Conservation (phyloP, 2,888 invertebrate genomes). For the Pristionchus maxplancki region DNA sequence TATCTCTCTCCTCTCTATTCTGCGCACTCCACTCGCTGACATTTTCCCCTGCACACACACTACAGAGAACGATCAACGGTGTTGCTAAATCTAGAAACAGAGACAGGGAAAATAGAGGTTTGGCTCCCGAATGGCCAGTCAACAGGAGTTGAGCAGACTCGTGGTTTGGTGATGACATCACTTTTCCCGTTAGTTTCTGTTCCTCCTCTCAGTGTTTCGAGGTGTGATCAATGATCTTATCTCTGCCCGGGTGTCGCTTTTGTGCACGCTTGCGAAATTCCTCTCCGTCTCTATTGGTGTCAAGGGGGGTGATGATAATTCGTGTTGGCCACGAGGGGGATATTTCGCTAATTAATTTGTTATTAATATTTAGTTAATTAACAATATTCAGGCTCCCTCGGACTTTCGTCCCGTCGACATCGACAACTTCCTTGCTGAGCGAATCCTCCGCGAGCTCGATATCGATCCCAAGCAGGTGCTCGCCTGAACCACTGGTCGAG, state of each 20-base stretch:
- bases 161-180: slow-evolving; percentile 1
- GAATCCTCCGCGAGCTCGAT: slow-evolving; percentile 38
- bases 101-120: background rate
- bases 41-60: background rate
- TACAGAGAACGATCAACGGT: slow-evolving; percentile 30
- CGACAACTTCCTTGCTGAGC: slow-evolving; percentile 45
- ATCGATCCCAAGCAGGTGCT: slow-evolving; percentile 50
- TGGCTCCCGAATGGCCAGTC: background rate
- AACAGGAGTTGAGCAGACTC: background rate
- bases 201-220: background rate
- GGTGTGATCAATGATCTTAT: background rate
- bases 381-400: background rate
- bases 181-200: background rate
- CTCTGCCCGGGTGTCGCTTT: background rate
- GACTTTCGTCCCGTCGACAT: slow-evolving; percentile 52
- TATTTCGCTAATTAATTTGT: too few species aligned
- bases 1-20: background rate
- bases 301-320: background rate
- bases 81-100: background rate
- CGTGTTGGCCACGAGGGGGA: too few species aligned
- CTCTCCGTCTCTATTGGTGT: background rate
- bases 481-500: background rate
- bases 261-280: slow-evolving; percentile 21
- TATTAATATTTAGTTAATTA: background rate
- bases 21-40: background rate